Percentiles rank a stretch among this genome's conserved stretches.
Evolutionary conservation across 2,797 vertebrate species (phyloP).

Genomic region (Mus minutoides): DNA sequence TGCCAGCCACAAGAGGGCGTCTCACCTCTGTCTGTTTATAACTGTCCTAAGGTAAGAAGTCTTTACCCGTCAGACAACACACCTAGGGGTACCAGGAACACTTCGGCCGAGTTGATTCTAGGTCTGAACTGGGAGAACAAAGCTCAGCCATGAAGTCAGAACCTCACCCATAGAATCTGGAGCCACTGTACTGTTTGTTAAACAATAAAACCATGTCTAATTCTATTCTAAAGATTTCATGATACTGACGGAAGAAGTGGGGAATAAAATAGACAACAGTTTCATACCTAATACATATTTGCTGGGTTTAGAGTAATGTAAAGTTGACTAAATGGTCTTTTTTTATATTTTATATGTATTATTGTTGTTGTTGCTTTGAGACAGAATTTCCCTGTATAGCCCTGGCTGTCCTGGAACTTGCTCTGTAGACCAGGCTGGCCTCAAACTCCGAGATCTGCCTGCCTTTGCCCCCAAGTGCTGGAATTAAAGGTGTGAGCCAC

Average conservation of each 20-base stretch:
- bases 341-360: not conserved
- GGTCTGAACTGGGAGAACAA: not conserved
- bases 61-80: not conserved
- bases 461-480: not conserved
- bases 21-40: not conserved
- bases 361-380: not conserved
- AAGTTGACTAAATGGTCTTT: not conserved
- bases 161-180: not conserved
- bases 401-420: not conserved
- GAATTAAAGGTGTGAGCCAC: not conserved
- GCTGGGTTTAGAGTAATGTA: not conserved
- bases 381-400: not conserved
- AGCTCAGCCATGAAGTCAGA: not conserved
- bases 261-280: constrained; percentile 6
- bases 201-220: constrained; percentile 13
- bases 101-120: not conserved
- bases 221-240: not conserved
- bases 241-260: not conserved
- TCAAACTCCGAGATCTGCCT: not conserved
- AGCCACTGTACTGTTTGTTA: not conserved
- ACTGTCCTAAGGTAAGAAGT: not conserved
- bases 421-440: not conserved
- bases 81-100: not conserved
- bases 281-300: constrained; percentile 34
- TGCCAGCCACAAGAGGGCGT: not conserved